Evolutionary conservation across 2,797 vertebrate genomes (phyloP).

Genomic region (Numenius phaeopus): DNA sequence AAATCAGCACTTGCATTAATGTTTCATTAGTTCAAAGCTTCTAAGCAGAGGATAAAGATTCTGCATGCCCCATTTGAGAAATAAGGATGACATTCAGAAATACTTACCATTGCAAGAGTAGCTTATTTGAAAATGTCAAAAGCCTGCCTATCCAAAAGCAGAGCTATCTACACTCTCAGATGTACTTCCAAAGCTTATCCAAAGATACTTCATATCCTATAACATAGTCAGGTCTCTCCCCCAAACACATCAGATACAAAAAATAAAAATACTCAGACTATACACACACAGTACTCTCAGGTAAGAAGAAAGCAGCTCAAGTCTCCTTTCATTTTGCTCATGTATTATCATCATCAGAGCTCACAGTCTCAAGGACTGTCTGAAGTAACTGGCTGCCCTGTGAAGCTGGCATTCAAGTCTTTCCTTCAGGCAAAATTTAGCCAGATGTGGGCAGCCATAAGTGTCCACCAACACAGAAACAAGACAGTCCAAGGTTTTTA

Average conservation of each 20-base stretch:
- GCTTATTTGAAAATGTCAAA: background rate
- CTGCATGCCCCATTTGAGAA: background rate
- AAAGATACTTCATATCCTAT: background rate
- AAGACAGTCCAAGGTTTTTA: background rate
- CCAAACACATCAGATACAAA: background rate
- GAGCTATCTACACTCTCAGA: background rate
- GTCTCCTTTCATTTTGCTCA: background rate
- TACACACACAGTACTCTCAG: background rate
- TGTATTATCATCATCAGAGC: background rate
- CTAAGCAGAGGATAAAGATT: background rate
- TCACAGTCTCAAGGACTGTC: background rate
- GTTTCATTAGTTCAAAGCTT: background rate
- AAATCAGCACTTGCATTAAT: background rate
- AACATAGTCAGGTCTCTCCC: background rate
- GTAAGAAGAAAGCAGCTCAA: background rate
- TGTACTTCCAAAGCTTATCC: background rate
- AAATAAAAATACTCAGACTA: background rate
- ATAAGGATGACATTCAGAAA: slow-evolving; percentile 16
- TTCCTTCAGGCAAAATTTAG: background rate
- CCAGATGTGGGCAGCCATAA: background rate
- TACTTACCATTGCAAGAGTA: background rate
- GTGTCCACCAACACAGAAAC: background rate
- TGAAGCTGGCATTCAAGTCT: background rate
- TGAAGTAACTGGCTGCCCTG: background rate
- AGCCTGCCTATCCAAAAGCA: background rate